Evolutionary conservation across 2,797 vertebrate genomes (phyloP), one percentile per base, ranked within the genome.

Genomic region (Geotrypetes seraphini): DNA sequence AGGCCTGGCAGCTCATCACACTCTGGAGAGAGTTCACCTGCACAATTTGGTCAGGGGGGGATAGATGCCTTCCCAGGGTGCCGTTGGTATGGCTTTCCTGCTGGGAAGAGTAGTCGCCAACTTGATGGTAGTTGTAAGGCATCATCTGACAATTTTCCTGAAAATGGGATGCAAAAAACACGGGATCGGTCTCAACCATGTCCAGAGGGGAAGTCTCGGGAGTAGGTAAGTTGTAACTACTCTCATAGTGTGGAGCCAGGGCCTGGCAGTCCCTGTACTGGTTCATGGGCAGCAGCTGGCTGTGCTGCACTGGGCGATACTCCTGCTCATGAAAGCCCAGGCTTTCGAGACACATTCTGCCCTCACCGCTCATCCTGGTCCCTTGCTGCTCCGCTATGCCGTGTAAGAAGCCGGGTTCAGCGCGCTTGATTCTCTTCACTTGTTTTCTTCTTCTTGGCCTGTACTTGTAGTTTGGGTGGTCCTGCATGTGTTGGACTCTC

Each of bases 401-500:
- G 22, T 86, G 87, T 48, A 86, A 75, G 52, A 85, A 85, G 37
- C 84, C 81, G 2, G 85, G 75, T 60, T 93, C 91, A 62, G 85
- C 78, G 35, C 91, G 81, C 67, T 94, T 95, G 52, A 91, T 88
- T 52, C 85, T 77, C 72, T 95, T 96, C 65, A 90, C 87, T 81
- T 96, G 92, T 81, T 96, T 96, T 66, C 88, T 81, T 29, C 92
- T 83, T 37, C 91, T 74, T 5, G 92, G 92, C 26, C 89, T 81
- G 62, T 96, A 97, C 65, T 97, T 97, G 84, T 97, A 97, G 72
- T 92, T 92, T 19, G 93, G 93, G 60, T 97, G 89, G 57, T 96
- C 92, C 69, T 94, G 90, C 88, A 94, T 92, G 72, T 97, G 93
- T 67, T 96, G 90, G 22, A 94, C 85, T 7, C 92, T 76, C 59